Evolutionary conservation across 2,113 vertebrate species (phyloP).

Genomic region (Mixornis gularis): DNA sequence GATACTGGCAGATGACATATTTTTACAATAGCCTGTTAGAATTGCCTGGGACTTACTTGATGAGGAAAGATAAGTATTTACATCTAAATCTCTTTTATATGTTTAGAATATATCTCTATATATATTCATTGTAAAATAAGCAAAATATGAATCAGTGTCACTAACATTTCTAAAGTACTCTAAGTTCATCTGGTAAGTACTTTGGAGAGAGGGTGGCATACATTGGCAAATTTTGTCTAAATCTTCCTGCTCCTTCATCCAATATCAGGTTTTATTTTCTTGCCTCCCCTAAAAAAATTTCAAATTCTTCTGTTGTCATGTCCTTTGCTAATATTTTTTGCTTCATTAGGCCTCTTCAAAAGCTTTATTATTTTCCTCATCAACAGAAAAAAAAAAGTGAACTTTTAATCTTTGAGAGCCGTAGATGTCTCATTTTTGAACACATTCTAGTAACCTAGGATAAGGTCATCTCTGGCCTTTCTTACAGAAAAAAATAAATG

Average conservation of each 20-base stretch:
- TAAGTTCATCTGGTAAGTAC: background rate
- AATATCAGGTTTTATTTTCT: background rate
- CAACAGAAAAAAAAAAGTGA: background rate
- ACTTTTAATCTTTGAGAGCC: background rate
- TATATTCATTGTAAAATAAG: background rate
- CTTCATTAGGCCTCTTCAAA: background rate
- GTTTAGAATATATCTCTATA: background rate
- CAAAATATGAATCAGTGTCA: background rate
- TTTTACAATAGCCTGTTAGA: background rate
- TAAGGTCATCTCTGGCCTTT: background rate
- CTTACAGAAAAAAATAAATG: background rate
- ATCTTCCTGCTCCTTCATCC: background rate
- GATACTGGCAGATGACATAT: background rate
- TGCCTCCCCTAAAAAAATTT: background rate
- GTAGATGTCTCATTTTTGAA: background rate
- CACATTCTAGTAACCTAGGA: background rate
- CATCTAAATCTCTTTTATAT: background rate
- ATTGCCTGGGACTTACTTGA: background rate
- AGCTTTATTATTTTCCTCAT: background rate
- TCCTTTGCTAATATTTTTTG: background rate
- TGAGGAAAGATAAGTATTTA: background rate
- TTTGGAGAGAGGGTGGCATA: background rate
- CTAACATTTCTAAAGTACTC: background rate
- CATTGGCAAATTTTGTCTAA: background rate
- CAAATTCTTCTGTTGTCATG: background rate